These are phyloP conservation scores for Periophthalmus modestus DNA, from an alignment of 2,113 vertebrate genomes.

Conservation along the genomic window DNA sequence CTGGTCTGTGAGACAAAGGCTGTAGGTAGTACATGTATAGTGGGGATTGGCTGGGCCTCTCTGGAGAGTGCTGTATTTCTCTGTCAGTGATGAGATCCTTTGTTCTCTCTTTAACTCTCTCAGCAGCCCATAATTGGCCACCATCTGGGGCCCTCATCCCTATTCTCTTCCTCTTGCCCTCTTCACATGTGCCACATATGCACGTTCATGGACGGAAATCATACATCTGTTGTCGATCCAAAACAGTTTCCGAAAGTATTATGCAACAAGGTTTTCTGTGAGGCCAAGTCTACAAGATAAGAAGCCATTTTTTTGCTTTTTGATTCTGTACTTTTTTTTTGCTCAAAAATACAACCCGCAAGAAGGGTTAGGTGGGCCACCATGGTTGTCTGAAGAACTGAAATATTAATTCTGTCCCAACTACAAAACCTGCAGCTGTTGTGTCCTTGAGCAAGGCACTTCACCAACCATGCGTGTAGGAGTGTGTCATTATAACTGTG, in stretches of 20 bases:
- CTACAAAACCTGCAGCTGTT: neutral
- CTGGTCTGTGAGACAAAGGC: conserved; percentile 44
- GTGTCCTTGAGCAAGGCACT: neutral
- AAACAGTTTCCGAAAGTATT: conserved; percentile 47
- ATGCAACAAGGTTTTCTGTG: conserved; percentile 55
- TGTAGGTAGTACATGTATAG: conserved; percentile 19
- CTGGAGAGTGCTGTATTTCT: conserved; percentile 60
- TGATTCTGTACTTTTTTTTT: neutral
- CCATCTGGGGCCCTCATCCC: conserved; percentile 64
- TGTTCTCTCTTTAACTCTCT: conserved; percentile 64
- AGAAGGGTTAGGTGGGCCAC: too few species aligned
- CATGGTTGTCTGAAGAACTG: too few species aligned
- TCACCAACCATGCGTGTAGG: neutral
- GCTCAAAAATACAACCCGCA: neutral
- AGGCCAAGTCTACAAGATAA: conserved; percentile 4
- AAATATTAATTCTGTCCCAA: too few species aligned
- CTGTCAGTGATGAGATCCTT: conserved; percentile 58
- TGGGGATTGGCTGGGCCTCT: conserved; percentile 47
- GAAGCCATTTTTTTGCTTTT: neutral
- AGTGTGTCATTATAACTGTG: neutral
- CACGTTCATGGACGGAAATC: conserved; percentile 45
- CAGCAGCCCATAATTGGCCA: conserved; percentile 63
- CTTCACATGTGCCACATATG: conserved; percentile 33
- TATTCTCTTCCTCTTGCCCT: conserved; percentile 24
- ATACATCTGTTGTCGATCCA: conserved; percentile 63